These are phyloP conservation scores for Tarsius wallacei DNA, from an alignment of 2,797 vertebrate genomes.

Conservation along the genomic window DNA sequence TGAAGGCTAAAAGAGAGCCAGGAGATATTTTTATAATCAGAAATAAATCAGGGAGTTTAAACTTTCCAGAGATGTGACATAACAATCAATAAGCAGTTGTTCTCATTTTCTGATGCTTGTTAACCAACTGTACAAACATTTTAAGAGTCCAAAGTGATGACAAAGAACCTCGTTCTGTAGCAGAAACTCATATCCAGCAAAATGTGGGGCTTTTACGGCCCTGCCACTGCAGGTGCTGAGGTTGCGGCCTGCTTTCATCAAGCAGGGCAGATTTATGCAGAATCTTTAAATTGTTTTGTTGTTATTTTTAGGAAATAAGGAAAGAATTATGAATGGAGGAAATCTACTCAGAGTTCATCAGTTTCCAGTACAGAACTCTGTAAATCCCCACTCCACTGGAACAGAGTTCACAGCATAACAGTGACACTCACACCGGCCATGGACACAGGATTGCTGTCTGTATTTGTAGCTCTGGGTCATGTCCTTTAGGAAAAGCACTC, in stretches of 20 bases:
- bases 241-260: neutral
- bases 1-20: slow-evolving; percentile 15
- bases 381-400: neutral
- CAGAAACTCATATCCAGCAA: neutral
- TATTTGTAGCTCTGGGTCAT: neutral
- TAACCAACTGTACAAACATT: slow-evolving; percentile 79
- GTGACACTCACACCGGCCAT: neutral
- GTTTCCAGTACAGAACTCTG: neutral
- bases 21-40: slow-evolving; percentile 74
- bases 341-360: neutral
- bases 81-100: slow-evolving; percentile 78
- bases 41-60: slow-evolving; percentile 73
- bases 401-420: neutral
- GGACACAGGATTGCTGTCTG: neutral
- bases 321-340: slow-evolving; percentile 18
- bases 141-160: slow-evolving; percentile 66
- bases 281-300: slow-evolving; percentile 48
- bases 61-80: slow-evolving; percentile 43
- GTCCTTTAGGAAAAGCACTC: neutral
- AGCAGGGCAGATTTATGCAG: slow-evolving; percentile 13
- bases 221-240: neutral
- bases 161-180: neutral
- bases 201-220: neutral
- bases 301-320: slow-evolving; percentile 39
- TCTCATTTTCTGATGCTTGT: slow-evolving; percentile 76